These are phyloP conservation scores for Rhinichthys klamathensis DNA, from an alignment of 2,113 vertebrate species.

Conservation along the genomic window DNA sequence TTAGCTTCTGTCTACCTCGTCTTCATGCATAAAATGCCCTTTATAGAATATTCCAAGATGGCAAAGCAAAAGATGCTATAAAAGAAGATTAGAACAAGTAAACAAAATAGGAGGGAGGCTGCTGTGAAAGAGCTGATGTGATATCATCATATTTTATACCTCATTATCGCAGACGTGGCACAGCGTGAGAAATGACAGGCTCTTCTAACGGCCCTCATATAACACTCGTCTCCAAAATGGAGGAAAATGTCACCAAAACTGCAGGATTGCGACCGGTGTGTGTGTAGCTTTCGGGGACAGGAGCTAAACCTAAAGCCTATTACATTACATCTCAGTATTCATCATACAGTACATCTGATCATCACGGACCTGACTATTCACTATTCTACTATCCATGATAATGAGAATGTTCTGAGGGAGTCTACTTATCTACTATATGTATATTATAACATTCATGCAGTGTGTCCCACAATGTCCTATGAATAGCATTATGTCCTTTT, in stretches of 20 bases:
- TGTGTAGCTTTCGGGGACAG: not conserved
- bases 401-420: not conserved
- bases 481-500: not conserved
- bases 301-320: not conserved
- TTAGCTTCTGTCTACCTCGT: not conserved
- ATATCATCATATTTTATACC: conserved; percentile 7
- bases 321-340: not conserved
- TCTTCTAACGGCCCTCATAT: conserved; percentile 9
- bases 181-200: not conserved
- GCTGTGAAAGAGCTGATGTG: conserved; percentile 13
- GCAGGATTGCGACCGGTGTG: not conserved
- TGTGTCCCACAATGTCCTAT: not conserved
- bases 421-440: not conserved
- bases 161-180: not conserved
- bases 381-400: not conserved
- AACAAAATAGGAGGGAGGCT: not conserved
- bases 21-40: not conserved
- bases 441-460: not conserved
- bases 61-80: not conserved
- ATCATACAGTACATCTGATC: not conserved
- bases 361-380: not conserved
- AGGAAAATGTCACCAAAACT: conserved; percentile 14
- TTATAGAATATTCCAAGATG: not conserved
- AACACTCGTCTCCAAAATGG: not conserved
- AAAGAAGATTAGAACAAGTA: not conserved